A percentile compares a stretch with the other conserved stretches of the same genome.
Conservation (phyloP, 2,113 vertebrate genomes). For the Thomomys bottae region DNA sequence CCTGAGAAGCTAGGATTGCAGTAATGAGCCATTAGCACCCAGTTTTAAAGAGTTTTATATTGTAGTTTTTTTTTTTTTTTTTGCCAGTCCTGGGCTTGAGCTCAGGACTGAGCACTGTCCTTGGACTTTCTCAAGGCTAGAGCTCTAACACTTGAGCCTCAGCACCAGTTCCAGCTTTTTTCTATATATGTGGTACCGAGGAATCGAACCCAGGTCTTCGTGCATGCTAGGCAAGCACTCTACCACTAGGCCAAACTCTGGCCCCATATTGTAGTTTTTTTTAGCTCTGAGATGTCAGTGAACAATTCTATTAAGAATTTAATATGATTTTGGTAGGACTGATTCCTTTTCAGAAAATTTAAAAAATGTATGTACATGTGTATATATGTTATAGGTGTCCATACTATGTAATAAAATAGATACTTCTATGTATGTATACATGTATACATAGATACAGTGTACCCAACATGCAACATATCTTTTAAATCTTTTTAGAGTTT, state of each 20-base stretch:
- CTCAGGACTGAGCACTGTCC: no score
- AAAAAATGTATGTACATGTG: neutral
- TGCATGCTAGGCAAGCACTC: no score
- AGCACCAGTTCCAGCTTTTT: no score
- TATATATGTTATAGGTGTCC: neutral
- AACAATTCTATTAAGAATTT: neutral
- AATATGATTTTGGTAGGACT: neutral
- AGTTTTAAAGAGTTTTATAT: neutral
- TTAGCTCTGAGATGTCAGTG: neutral
- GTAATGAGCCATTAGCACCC: neutral
- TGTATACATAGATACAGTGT: neutral
- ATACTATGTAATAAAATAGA: neutral
- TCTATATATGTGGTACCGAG: no score
- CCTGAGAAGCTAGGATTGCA: neutral
- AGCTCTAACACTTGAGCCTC: no score
- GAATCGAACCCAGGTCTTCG: no score
- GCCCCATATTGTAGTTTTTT: constrained; percentile 36
- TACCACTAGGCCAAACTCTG: no score
- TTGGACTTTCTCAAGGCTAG: no score
- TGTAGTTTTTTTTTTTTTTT: constrained; percentile 18
- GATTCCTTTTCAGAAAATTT: constrained; percentile 43
- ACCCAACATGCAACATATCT: neutral
- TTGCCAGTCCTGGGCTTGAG: no score
- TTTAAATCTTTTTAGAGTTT: constrained; percentile 9
- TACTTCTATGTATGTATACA: neutral